Percentiles rank a stretch among this genome's conserved stretches.
Conservation (phyloP, 2,797 vertebrate genomes). For the Eleutherodactylus coqui region DNA sequence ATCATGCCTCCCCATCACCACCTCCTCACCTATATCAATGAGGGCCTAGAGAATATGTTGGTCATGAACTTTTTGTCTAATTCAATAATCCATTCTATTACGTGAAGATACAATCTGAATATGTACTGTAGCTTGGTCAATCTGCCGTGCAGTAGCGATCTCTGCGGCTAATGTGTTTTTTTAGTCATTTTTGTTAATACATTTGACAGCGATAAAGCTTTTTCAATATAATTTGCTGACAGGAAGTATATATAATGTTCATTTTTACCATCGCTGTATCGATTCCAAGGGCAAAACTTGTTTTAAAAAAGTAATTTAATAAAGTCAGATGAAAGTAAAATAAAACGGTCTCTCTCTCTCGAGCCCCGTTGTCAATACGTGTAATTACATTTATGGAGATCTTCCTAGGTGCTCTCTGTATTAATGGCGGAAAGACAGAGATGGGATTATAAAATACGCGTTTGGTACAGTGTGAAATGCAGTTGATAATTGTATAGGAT, state of each 20-base stretch:
- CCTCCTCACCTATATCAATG: no score
- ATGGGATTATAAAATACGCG: slow-evolving; percentile 3
- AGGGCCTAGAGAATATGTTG: no score
- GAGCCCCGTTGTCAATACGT: slow-evolving; percentile 15
- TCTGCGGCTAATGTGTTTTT: background rate
- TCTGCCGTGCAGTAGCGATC: background rate
- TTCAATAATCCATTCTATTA: no score
- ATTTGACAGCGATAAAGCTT: background rate
- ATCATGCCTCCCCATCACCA: no score
- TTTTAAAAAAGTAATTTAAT: slow-evolving; percentile 45
- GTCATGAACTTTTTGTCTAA: no score
- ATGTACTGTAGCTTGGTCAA: background rate
- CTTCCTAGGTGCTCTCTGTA: slow-evolving; percentile 16
- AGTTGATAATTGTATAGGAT: slow-evolving; percentile 19
- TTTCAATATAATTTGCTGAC: slow-evolving; percentile 7
- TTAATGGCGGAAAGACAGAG: slow-evolving; percentile 28
- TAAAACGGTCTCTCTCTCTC: background rate
- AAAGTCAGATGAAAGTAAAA: slow-evolving; percentile 31
- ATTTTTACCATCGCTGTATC: background rate
- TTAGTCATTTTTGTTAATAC: background rate
- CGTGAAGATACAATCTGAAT: background rate
- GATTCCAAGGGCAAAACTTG: slow-evolving; percentile 34
- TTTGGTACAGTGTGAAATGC: slow-evolving; percentile 27
- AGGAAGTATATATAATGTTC: slow-evolving; percentile 1
- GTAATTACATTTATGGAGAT: slow-evolving; percentile 47